Evolutionary conservation across 1,140 invertebrate species (phyloP).

Genomic region (fruit fly (Drosophila melanogaster)): DNA sequence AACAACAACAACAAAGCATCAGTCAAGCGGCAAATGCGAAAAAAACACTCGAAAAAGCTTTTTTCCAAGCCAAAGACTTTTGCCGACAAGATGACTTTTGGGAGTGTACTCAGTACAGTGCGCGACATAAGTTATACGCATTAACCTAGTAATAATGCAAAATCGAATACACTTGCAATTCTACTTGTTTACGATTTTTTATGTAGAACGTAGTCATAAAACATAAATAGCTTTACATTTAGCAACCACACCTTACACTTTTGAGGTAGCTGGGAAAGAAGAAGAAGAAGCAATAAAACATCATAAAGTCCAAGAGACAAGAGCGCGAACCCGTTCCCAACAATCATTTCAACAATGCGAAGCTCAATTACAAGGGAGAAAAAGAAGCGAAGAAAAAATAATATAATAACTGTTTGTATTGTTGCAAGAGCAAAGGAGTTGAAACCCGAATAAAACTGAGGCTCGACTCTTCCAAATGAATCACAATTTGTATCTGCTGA

Average conservation of each 20-base stretch:
- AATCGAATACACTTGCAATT: neutral
- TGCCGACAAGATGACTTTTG: slow-evolving; percentile 16
- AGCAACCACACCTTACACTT: neutral
- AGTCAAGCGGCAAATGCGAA: slow-evolving; percentile 39
- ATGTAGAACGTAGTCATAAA: too few relatives aligned
- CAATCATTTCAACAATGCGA: slow-evolving; percentile 11
- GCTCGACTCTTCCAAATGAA: neutral
- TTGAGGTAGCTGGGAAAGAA: slow-evolving; percentile 15
- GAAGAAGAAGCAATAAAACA: slow-evolving; percentile 26
- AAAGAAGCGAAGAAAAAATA: neutral
- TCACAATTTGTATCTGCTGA: slow-evolving; percentile 12
- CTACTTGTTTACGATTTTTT: too few relatives aligned
- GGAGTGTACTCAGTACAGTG: slow-evolving; percentile 20
- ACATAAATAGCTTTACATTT: neutral
- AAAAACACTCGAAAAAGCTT: slow-evolving; percentile 37
- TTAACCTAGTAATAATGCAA: neutral
- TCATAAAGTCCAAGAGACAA: slow-evolving; percentile 17
- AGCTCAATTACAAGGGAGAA: slow-evolving; percentile 14
- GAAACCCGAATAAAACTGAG: neutral
- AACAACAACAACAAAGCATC: slow-evolving; percentile 15
- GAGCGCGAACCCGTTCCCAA: slow-evolving; percentile 8
- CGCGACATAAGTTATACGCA: neutral
- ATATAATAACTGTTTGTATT: slow-evolving; percentile 13
- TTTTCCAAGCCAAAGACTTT: slow-evolving; percentile 32
- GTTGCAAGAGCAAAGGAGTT: slow-evolving; percentile 6